These are phyloP conservation scores for Apostichopus leukothele DNA, from an alignment of 53 echinoderm and acorn worm genomes.

Conservation along the genomic window DNA sequence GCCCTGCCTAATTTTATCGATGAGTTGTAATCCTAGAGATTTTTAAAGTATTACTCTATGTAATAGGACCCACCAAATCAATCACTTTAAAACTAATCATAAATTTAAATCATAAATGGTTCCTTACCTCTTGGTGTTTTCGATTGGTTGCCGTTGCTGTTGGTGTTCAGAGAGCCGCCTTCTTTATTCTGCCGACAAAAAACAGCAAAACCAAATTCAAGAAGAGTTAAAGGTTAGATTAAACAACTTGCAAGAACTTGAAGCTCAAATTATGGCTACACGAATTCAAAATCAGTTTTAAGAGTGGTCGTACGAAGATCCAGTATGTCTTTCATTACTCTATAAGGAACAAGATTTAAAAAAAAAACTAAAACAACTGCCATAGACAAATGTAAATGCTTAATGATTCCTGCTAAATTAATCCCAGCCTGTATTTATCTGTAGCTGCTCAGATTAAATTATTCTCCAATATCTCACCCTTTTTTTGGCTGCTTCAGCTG, in stretches of 20 bases:
- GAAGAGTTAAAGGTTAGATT: neutral
- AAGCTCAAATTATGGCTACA: neutral
- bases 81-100: neutral
- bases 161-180: neutral
- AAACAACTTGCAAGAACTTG: neutral
- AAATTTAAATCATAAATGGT: neutral
- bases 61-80: neutral
- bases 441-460: neutral
- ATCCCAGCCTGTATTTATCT: neutral
- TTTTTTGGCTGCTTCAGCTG: conserved; percentile 27
- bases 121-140: conserved; percentile 15
- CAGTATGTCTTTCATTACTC: too few species aligned
- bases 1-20: too few species aligned
- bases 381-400: too few species aligned
- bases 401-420: too few species aligned
- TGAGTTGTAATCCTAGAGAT: too few species aligned
- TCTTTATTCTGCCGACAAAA: neutral
- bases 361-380: too few species aligned
- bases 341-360: too few species aligned
- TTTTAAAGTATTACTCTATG: neutral
- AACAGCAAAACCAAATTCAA: neutral
- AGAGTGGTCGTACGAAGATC: too few species aligned
- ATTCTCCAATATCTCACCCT: neutral
- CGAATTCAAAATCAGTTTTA: too few species aligned
- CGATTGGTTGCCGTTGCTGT: neutral